phyloP scores from a whole-genome alignment of 2,797 vertebrate species.

The Adelosebastes latens region DNA sequence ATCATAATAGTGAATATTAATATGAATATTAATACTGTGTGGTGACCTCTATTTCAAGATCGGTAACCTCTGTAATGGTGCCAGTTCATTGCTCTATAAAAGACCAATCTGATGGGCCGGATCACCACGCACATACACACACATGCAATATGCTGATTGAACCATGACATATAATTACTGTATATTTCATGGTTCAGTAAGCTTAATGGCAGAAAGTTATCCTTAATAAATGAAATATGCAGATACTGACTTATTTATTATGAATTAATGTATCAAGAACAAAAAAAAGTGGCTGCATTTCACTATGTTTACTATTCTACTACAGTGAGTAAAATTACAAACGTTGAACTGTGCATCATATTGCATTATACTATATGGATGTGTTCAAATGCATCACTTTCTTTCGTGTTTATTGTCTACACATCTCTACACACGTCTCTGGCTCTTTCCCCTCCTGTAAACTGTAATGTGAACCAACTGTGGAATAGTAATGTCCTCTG shows the following conservation, averaged over 20 bases:
- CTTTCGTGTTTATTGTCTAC: neutral
- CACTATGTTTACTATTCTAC: neutral
- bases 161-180: neutral
- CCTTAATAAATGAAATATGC: neutral
- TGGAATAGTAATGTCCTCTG: constrained; percentile 17
- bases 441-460: neutral
- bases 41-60: constrained; percentile 18
- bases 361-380: neutral
- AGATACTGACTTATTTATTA: neutral
- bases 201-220: neutral
- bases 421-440: neutral
- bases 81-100: constrained; percentile 20
- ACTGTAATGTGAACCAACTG: neutral
- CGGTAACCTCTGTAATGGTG: neutral
- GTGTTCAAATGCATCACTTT: neutral
- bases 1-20: too few relatives aligned
- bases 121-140: neutral
- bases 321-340: neutral
- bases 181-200: neutral
- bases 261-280: neutral
- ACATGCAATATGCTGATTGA: neutral
- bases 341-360: neutral
- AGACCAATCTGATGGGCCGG: neutral
- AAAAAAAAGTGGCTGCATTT: neutral
- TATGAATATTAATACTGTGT: constrained; percentile 12